Base-by-base conservation (phyloP, 2,888 invertebrate species). In the Clostera curtula region DNA sequence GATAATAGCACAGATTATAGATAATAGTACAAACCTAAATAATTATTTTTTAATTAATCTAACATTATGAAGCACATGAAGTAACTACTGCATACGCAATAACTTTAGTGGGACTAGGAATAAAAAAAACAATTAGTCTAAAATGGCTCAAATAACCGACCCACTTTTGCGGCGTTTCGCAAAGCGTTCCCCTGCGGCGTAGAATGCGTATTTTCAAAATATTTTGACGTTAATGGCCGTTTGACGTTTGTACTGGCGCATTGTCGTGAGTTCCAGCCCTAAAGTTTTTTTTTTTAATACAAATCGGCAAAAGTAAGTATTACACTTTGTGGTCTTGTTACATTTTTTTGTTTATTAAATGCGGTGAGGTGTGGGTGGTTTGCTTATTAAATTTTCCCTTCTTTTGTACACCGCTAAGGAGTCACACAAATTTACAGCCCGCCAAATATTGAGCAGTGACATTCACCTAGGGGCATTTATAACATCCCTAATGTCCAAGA, bases 201-300 rank as follows among this genome's bases (percentile, higher is more conserved):
- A 55, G 59, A 60, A 64, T 61, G 63, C 70, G 62, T 64, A 68
- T 79, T 80, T 79, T 74, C 72, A 77, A 82, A 83, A 83, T 79
- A 80, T 83, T 82, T 79, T 80, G 80, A 82, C 80, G 57, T 77
- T 80, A 79, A 82, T 76, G 60, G 73, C 58, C 49, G 56, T 69
- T 76, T 76, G 75, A 49, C 47, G 33, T 49, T 65, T 51, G 52
- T 61, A 63, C 63, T 73, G 75, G 74, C 67, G 63, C 71, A 70
- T 71, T 61, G 67, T 57, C 49, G 49, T 29, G 35, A 30, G 36
- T 31, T 19, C 27, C 28, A n/a, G n/a, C n/a, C n/a, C n/a, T n/a
- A n/a, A n/a, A n/a, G 27, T 24, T 35, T 40, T 48, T 44, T 56
- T 55, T 64, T 61, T 56, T 52, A 45, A 39, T 42, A 32, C 31